Evolutionary conservation across 2,797 vertebrate species (phyloP).

Genomic region (Gobionotothen gibberifrons): DNA sequence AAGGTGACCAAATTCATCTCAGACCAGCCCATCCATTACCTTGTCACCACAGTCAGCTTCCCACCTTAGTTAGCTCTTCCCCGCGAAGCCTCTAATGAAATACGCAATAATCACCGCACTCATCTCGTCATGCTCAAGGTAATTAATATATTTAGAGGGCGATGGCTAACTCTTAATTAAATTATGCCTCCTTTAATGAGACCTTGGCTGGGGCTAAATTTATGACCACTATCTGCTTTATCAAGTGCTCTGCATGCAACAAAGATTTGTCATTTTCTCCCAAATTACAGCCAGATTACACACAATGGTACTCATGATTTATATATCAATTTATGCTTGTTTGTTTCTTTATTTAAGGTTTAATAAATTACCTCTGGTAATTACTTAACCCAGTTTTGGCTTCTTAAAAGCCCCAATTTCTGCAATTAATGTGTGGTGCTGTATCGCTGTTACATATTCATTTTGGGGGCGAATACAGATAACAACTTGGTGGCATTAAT

Average conservation of each 20-base stretch:
- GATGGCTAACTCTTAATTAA: slow-evolving; percentile 95
- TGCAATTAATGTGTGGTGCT: slow-evolving; percentile 85
- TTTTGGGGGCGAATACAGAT: slow-evolving; percentile 90
- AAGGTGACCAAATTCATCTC: slow-evolving; percentile 92
- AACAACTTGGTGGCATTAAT: slow-evolving; percentile 92
- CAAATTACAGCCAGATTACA: slow-evolving; percentile 90
- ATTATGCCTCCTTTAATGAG: slow-evolving; percentile 97
- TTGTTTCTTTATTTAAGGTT: slow-evolving; percentile 92
- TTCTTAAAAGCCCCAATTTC: slow-evolving; percentile 80
- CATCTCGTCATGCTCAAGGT: slow-evolving; percentile 98
- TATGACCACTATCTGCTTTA: slow-evolving; percentile 97
- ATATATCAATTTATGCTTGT: slow-evolving; percentile 97
- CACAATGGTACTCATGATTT: slow-evolving; percentile 92
- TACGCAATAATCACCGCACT: slow-evolving; percentile 92
- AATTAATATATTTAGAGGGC: slow-evolving; percentile 98
- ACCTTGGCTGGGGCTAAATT: slow-evolving; percentile 95
- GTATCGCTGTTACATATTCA: slow-evolving; percentile 89
- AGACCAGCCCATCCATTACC: slow-evolving; percentile 91
- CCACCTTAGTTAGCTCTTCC: slow-evolving; percentile 88
- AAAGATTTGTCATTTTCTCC: slow-evolving; percentile 95
- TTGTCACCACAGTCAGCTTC: slow-evolving; percentile 89
- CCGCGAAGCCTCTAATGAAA: slow-evolving; percentile 96
- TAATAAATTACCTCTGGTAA: slow-evolving; percentile 93
- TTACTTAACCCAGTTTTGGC: slow-evolving; percentile 85
- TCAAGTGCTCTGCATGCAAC: slow-evolving; percentile 89